A percentile compares a stretch with the other conserved stretches of the same genome.
These are phyloP conservation scores for Smittia sp. DNA, from an alignment of 2,888 invertebrate genomes.

Conservation along the genomic window DNA sequence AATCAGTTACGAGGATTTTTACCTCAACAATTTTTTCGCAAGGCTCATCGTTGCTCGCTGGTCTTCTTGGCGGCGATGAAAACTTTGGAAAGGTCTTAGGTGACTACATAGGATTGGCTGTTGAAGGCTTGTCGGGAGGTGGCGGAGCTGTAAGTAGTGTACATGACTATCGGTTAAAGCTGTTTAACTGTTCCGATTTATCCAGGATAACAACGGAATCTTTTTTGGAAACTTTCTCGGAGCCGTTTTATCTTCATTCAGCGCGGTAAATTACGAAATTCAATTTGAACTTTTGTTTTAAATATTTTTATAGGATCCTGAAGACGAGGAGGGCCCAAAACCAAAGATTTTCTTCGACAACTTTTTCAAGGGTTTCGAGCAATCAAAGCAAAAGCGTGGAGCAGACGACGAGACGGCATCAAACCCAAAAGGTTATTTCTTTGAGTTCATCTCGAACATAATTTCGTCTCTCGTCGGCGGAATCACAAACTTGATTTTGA, in stretches of 20 bases:
- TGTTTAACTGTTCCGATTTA: constrained; percentile 42
- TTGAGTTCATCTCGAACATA: constrained; percentile 50
- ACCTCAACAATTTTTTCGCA: too few relatives aligned
- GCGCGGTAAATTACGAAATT: constrained; percentile 48
- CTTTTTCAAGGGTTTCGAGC: constrained; percentile 48
- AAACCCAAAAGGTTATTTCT: constrained; percentile 45
- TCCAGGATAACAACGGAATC: constrained; percentile 51
- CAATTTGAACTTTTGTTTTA: background rate
- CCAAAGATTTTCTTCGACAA: constrained; percentile 50
- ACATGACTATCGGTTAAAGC: too few relatives aligned
- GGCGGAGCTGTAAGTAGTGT: constrained; percentile 51
- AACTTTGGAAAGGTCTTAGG: constrained; percentile 53
- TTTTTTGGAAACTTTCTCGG: constrained; percentile 53
- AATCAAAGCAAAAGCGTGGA: constrained; percentile 49
- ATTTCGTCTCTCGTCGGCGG: constrained; percentile 50
- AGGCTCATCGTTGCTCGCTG: constrained; percentile 49
- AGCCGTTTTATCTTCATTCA: constrained; percentile 51
- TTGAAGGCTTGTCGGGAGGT: constrained; percentile 50
- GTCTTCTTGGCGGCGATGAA: constrained; percentile 50
- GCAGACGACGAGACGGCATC: constrained; percentile 29
- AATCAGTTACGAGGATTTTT: too few relatives aligned
- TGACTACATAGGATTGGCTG: constrained; percentile 50
- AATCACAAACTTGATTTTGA: constrained; percentile 49
- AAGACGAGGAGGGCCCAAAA: constrained; percentile 50
- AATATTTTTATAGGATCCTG: constrained; percentile 49